These are phyloP conservation scores for Cantharis lateralis DNA, from an alignment of 2,888 invertebrate genomes.

Conservation along the genomic window DNA sequence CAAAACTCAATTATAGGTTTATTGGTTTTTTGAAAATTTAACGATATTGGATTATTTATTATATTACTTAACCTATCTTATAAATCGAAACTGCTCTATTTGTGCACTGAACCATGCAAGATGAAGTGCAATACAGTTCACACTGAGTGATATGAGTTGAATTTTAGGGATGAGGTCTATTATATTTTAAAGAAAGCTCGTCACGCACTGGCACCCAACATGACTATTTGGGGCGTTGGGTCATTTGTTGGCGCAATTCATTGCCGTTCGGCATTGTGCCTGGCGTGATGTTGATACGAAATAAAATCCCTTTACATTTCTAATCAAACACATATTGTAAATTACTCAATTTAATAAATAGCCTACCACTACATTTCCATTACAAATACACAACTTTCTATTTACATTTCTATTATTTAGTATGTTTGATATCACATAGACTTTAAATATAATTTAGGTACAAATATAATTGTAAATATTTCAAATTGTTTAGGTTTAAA, in stretches of 20 bases:
- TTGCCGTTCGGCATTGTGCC: constrained; percentile 36
- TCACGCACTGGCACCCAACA: constrained; percentile 40
- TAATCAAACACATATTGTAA: constrained; percentile 37
- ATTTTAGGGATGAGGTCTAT: constrained; percentile 38
- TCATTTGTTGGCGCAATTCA: constrained; percentile 42
- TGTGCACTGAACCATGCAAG: constrained; percentile 44
- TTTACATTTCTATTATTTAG: background rate
- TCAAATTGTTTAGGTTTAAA: too few species aligned
- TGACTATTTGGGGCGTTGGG: constrained; percentile 41
- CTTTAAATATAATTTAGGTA: too few species aligned
- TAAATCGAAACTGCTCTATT: constrained; percentile 40
- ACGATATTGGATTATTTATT: constrained; percentile 28
- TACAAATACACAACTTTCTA: background rate
- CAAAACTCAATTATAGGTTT: background rate
- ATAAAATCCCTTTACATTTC: constrained; percentile 33
- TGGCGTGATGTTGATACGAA: constrained; percentile 37
- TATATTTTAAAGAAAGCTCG: constrained; percentile 44
- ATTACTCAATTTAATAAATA: constrained; percentile 12
- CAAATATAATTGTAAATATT: too few species aligned
- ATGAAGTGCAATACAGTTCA: constrained; percentile 43
- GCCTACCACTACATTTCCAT: background rate
- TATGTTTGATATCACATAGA: too few species aligned
- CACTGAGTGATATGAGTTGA: constrained; percentile 31
- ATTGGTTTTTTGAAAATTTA: background rate
- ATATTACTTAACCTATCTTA: constrained; percentile 28